Percentiles rank a stretch among this genome's conserved stretches.
Evolutionary conservation across 2,888 invertebrate genomes (phyloP).

Genomic region (Palloptera scutellata): DNA sequence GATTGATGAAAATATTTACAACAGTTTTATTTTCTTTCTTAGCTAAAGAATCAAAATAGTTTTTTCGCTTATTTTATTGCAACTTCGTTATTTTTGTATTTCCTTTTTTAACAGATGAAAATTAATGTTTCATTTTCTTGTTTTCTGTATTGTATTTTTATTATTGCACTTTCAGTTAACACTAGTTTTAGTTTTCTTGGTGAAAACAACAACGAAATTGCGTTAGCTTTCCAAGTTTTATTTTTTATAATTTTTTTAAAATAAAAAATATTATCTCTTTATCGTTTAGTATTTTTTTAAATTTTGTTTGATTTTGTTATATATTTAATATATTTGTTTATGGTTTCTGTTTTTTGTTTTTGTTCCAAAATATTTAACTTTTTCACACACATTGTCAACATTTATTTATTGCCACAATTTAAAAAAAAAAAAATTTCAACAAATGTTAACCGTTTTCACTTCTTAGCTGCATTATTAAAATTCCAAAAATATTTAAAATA

Average conservation of each 20-base stretch:
- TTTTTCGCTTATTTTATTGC: slow-evolving; percentile 38
- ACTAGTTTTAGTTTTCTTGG: too few relatives aligned
- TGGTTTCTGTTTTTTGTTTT: too few relatives aligned
- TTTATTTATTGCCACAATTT: too few relatives aligned
- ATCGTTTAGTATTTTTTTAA: slow-evolving; percentile 20
- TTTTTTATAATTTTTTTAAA: slow-evolving; percentile 28
- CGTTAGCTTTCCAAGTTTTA: slow-evolving; percentile 46
- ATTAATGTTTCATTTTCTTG: slow-evolving; percentile 29
- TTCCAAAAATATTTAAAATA: background rate
- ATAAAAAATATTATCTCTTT: slow-evolving; percentile 36
- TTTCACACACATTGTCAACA: too few relatives aligned
- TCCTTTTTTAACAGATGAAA: slow-evolving; percentile 31
- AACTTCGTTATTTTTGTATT: slow-evolving; percentile 35
- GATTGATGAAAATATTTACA: slow-evolving; percentile 56
- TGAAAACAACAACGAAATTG: slow-evolving; percentile 41
- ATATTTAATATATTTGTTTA: too few relatives aligned
- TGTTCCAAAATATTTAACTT: too few relatives aligned
- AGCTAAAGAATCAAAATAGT: slow-evolving; percentile 27
- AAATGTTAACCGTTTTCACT: slow-evolving; percentile 22
- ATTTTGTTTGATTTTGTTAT: background rate
- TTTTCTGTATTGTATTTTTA: slow-evolving; percentile 16
- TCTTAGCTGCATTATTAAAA: background rate
- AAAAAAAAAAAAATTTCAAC: too few relatives aligned
- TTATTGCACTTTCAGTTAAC: too few relatives aligned
- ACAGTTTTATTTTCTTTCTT: slow-evolving; percentile 47